phyloP scores from a whole-genome alignment of 2,113 vertebrate species.

The Sialia sialis region DNA sequence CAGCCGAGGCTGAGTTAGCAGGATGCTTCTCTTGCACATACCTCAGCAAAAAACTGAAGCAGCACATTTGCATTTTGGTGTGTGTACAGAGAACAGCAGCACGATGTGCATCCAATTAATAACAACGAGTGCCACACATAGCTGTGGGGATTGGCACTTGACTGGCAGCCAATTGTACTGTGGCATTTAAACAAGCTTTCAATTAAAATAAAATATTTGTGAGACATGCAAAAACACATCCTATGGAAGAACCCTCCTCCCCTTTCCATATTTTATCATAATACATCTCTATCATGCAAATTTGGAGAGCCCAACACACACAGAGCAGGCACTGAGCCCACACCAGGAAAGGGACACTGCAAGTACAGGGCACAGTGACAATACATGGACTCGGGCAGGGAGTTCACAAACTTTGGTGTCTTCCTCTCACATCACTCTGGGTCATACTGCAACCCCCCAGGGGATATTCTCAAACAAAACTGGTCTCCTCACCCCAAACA shows the following conservation, averaged over 20 bases:
- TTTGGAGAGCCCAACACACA: not conserved
- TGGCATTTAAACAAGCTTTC: conserved; percentile 58
- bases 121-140: not conserved
- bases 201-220: conserved; percentile 52
- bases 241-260: not conserved
- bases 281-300: not conserved
- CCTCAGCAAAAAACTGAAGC: conserved; percentile 25
- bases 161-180: conserved; percentile 40
- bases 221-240: conserved; percentile 18
- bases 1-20: not conserved
- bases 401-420: not conserved
- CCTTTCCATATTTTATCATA: not conserved
- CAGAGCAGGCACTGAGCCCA: not conserved
- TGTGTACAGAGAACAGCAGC: not conserved
- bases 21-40: conserved; percentile 3
- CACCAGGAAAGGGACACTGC: not conserved
- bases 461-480: not conserved
- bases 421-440: not conserved
- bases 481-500: not conserved
- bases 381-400: not conserved
- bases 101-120: conserved; percentile 45
- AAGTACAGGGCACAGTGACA: not conserved
- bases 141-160: conserved; percentile 41
- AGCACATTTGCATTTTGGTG: conserved; percentile 38
- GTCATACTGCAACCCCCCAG: not conserved